phyloP scores from a whole-genome alignment of 2,113 vertebrate species.

The Perca fluviatilis region DNA sequence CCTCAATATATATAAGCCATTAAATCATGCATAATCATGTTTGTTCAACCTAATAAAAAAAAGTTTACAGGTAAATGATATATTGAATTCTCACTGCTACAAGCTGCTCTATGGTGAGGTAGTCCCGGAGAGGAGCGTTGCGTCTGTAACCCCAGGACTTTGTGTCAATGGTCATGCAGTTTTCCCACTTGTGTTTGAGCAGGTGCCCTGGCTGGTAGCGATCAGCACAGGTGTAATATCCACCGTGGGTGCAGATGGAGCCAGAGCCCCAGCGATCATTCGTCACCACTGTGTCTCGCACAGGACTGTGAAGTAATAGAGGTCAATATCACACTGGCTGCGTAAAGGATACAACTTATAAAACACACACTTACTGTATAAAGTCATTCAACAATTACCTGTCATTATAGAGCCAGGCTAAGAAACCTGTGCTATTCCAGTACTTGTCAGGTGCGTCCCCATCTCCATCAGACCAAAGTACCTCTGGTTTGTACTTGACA shows the following conservation, averaged over 20 bases:
- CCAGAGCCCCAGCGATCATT: conserved; percentile 95
- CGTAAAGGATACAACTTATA: not conserved
- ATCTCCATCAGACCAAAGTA: conserved; percentile 96
- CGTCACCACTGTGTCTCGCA: conserved; percentile 92
- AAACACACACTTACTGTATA: not conserved
- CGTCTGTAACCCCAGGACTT: conserved; percentile 94
- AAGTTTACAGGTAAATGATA: not conserved
- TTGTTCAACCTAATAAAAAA: not conserved
- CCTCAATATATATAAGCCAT: not conserved
- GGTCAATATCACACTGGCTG: not conserved
- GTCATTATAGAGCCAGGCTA: conserved; percentile 98
- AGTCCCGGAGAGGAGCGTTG: conserved; percentile 87
- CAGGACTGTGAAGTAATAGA: conserved; percentile 85
- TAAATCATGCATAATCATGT: not conserved
- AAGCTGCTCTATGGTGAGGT: conserved; percentile 87
- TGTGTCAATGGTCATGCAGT: conserved; percentile 95
- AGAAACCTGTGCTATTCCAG: conserved; percentile 97
- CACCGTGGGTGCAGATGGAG: conserved; percentile 91
- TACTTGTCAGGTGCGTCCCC: conserved; percentile 90
- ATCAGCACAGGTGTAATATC: conserved; percentile 94
- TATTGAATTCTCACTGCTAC: conserved; percentile 83
- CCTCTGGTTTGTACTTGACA: conserved; percentile 89
- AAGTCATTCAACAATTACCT: conserved; percentile 80
- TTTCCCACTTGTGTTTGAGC: conserved; percentile 95
- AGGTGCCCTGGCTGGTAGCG: conserved; percentile 93